These are phyloP conservation scores for Catostylus mosaicus DNA, from an alignment of 30 jellyfish, hydroid and myxozoan species.

Conservation along the genomic window DNA sequence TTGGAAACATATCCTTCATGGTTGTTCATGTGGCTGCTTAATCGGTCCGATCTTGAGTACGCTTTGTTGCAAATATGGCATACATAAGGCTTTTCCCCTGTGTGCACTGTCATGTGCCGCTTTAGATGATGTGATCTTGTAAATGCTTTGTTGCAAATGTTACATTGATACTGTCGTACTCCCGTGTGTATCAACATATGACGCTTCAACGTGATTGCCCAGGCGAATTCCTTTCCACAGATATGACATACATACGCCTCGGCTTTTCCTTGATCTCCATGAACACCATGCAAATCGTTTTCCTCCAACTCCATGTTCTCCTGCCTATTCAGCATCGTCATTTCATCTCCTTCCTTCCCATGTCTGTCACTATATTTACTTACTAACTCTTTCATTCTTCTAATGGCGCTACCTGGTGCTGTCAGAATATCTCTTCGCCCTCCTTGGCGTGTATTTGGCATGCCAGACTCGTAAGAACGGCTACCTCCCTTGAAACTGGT, in stretches of 20 bases:
- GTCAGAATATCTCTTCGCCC: slow-evolving; percentile 50
- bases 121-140: slow-evolving; percentile 64
- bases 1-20: slow-evolving; percentile 61
- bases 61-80: slow-evolving; percentile 68
- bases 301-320: slow-evolving; percentile 32
- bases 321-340: slow-evolving; percentile 15
- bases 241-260: slow-evolving; percentile 67
- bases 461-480: slow-evolving; percentile 11
- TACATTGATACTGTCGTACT: slow-evolving; percentile 61
- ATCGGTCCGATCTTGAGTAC: slow-evolving; percentile 70
- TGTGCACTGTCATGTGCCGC: slow-evolving; percentile 69
- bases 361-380: slow-evolving; percentile 67
- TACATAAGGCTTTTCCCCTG: slow-evolving; percentile 72
- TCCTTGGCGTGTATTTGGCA: slow-evolving; percentile 11
- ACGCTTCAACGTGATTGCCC: slow-evolving; percentile 71
- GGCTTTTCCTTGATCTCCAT: slow-evolving; percentile 10
- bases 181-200: slow-evolving; percentile 72
- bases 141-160: slow-evolving; percentile 54
- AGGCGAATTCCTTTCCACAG: slow-evolving; percentile 69
- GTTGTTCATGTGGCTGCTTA: slow-evolving; percentile 67
- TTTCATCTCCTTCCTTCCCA: slow-evolving; percentile 12
- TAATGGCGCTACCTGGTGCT: slow-evolving; percentile 73
- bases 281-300: slow-evolving; percentile 6
- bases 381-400: slow-evolving; percentile 67
- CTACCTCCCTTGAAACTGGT: slow-evolving; percentile 16